Evolutionary conservation across 2,797 vertebrate genomes (phyloP).

Genomic region (Hyperoplus lanceolatus): DNA sequence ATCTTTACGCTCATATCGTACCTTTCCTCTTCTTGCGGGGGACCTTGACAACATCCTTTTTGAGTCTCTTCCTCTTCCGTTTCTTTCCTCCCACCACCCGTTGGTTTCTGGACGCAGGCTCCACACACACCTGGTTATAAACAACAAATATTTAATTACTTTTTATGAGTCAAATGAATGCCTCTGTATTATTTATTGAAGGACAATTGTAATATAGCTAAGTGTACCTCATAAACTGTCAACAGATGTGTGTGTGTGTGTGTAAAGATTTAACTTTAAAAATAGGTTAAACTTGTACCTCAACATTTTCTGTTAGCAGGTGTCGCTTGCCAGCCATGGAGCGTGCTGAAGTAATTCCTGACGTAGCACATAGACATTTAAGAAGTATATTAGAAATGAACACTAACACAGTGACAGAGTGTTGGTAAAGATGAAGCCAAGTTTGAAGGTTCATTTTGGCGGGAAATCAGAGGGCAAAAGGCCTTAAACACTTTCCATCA

Average conservation of each 20-base stretch:
- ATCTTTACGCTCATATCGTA: conserved; percentile 30
- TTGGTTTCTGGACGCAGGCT: conserved; percentile 85
- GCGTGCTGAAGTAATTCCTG: conserved; percentile 22
- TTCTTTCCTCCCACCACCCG: conserved; percentile 90
- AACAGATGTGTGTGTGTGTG: background rate
- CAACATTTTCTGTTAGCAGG: conserved; percentile 30
- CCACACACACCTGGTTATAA: conserved; percentile 80
- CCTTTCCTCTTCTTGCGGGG: conserved; percentile 89
- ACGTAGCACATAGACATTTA: conserved; percentile 42
- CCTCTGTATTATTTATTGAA: background rate
- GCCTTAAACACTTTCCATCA: background rate
- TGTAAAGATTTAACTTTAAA: too few relatives aligned
- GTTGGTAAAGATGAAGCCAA: background rate
- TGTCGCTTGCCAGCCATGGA: conserved; percentile 65
- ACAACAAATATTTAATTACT: conserved; percentile 36
- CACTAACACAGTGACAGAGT: background rate
- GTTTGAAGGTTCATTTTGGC: background rate
- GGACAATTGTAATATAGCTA: background rate
- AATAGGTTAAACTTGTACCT: conserved; percentile 46
- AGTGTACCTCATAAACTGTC: background rate
- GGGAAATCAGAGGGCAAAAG: background rate
- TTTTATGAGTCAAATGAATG: background rate
- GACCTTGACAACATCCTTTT: conserved; percentile 79
- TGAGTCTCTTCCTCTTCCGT: conserved; percentile 90
- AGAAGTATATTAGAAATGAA: background rate